Evolutionary conservation across 2,888 invertebrate species (phyloP), one percentile per base, ranked within the genome.

Genomic region (Cremastinae sp.): DNA sequence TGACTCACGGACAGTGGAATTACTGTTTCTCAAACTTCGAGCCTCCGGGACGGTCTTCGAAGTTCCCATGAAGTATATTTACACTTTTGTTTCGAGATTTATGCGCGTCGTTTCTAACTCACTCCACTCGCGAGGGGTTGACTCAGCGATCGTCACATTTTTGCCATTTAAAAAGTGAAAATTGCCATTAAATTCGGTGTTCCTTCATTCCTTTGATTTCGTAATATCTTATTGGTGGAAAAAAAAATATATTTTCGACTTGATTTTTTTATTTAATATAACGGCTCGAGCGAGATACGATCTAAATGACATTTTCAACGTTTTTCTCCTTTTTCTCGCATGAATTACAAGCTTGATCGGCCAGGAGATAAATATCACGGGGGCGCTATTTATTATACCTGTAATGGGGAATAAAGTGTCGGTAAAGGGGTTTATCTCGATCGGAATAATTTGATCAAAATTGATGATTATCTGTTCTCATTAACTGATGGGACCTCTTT

Each of bases 31-130:
- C 2, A 28, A 28, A 28, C 28, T 28, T 28, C 28, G 5, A 28
- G 18, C 16, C 49, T 12, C 5, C 28, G 18, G 45, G 51, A 61
- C 18, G 34, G 45, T 36, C 53, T 34, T 61, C 9, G 16, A 28
- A 53, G 51, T 70, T 70, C 61, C 49, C 59, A 68, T 45, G 51
- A 43, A 56, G 38, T 28, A 20, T 28, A 9, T 36, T 18, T 36
- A 54, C 45, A 20, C 18, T 49, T n/a, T 36, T 41, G 58, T 58
- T 38, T 38, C 14, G 47, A 58, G 68, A 68, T 68, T 68, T 58
- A 68, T 68, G 68, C 36, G 66, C 12, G 12, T 36, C 20, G 34
- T 34, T 12, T 47, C 12, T 34, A 20, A 56, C 18, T 43, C 1
- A 36, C 16, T 36, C 14, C 22, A 56, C 49, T 38, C 58, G 41